Evolutionary conservation across 2,888 invertebrate species (phyloP).

Genomic region (Vanessa cardui): DNA sequence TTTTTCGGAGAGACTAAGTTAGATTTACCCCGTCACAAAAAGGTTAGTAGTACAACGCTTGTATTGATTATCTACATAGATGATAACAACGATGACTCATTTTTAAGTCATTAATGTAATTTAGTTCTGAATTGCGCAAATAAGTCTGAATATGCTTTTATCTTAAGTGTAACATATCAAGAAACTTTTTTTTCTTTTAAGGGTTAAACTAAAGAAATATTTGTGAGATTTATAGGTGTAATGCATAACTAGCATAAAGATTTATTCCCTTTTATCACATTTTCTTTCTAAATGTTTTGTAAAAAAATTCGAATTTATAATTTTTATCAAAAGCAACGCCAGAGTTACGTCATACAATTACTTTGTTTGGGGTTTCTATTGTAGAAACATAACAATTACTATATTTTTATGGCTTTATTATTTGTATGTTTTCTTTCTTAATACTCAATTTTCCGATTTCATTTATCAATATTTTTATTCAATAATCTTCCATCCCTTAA

Average conservation of each 20-base stretch:
- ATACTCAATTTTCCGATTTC: not conserved
- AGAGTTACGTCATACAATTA: no score
- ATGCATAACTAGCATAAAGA: no score
- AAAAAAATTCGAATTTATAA: no score
- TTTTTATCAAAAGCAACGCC: not conserved
- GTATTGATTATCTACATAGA: not conserved
- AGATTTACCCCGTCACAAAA: not conserved
- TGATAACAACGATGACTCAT: conserved; percentile 6
- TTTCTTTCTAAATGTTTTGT: no score
- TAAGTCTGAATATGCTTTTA: no score
- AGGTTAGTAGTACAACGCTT: conserved; percentile 4
- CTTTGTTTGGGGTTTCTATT: not conserved
- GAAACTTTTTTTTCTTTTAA: no score
- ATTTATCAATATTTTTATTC: no score
- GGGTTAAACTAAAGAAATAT: no score
- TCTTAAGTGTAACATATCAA: no score
- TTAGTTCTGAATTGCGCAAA: conserved; percentile 4
- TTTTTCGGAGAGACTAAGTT: not conserved
- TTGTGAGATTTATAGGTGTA: no score
- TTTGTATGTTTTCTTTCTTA: not conserved
- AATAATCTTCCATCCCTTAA: no score
- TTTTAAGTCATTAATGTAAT: not conserved
- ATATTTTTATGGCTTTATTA: not conserved
- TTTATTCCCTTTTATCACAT: no score
- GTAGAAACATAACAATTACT: not conserved